Percentiles rank a stretch among this genome's conserved stretches.
These are phyloP conservation scores for Bombus superbus DNA, from an alignment of 1,140 invertebrate species.

Conservation along the genomic window DNA sequence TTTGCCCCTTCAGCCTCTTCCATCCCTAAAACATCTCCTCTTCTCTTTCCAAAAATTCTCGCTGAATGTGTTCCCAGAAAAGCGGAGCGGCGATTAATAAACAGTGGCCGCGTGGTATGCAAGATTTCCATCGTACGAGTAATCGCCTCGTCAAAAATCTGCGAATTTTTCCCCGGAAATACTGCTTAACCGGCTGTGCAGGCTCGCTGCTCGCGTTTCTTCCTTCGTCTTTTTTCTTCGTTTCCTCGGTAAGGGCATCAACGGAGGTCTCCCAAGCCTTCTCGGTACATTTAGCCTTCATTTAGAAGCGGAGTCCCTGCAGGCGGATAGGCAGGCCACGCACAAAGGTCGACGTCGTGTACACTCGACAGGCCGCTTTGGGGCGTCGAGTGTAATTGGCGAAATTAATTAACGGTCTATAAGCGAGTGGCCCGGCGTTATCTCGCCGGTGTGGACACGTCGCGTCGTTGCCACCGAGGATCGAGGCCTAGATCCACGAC, in stretches of 20 bases:
- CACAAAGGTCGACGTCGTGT: conserved; percentile 32
- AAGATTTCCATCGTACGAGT: background rate
- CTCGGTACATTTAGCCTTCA: conserved; percentile 6
- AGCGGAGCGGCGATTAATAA: background rate
- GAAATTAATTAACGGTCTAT: conserved; percentile 70
- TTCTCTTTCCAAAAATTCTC: too few species aligned
- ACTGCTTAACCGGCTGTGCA: background rate
- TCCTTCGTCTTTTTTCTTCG: background rate
- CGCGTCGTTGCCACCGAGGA: background rate
- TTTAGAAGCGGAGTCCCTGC: conserved; percentile 9
- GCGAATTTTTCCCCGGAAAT: background rate
- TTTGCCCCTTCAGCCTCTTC: too few species aligned
- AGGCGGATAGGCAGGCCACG: background rate
- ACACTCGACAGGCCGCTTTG: conserved; percentile 14
- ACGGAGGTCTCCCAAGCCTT: background rate
- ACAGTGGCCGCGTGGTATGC: too few species aligned
- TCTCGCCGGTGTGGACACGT: conserved; percentile 25
- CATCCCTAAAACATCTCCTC: background rate
- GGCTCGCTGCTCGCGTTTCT: background rate
- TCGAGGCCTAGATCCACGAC: background rate
- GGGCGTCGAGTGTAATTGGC: conserved; percentile 53
- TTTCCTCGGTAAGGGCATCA: background rate
- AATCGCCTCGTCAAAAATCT: background rate
- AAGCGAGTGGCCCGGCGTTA: conserved; percentile 52
- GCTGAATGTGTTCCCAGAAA: too few species aligned